Evolutionary conservation across 1,140 invertebrate species (phyloP).

Genomic region (Leptoteleia sp.): DNA sequence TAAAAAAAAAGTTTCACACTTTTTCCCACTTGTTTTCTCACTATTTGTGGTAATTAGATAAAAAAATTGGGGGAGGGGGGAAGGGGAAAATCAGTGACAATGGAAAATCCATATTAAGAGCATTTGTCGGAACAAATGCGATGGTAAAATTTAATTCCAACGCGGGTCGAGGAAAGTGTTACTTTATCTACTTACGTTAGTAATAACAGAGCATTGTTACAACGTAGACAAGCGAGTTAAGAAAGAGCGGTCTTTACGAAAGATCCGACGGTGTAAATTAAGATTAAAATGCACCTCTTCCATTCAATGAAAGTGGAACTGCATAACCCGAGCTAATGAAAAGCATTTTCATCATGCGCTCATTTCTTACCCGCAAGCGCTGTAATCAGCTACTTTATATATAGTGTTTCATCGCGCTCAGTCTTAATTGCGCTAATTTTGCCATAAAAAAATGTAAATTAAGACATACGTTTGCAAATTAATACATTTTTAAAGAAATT

Average conservation of each 20-base stretch:
- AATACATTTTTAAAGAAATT: no score
- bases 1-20: no score
- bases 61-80: no score
- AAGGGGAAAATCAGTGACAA: conserved; percentile 9
- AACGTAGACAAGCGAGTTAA: conserved; percentile 37
- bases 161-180: conserved; percentile 50
- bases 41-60: conserved; percentile 2
- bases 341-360: conserved; percentile 50
- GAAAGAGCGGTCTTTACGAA: conserved; percentile 58
- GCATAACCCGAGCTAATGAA: conserved; percentile 47
- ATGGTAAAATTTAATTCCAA: conserved; percentile 49
- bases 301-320: conserved; percentile 53
- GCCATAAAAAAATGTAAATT: no score
- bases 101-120: conserved; percentile 39
- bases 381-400: conserved; percentile 39
- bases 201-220: conserved; percentile 52
- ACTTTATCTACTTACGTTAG: conserved; percentile 57
- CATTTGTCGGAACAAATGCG: conserved; percentile 41
- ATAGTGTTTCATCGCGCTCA: conserved; percentile 5
- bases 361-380: conserved; percentile 26
- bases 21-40: conserved; percentile 1
- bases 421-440: conserved; percentile 4
- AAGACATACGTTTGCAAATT: no score
- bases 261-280: conserved; percentile 53
- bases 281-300: conserved; percentile 50